phyloP scores from a whole-genome alignment of 2,113 vertebrate genomes.

The Etia nguti region DNA sequence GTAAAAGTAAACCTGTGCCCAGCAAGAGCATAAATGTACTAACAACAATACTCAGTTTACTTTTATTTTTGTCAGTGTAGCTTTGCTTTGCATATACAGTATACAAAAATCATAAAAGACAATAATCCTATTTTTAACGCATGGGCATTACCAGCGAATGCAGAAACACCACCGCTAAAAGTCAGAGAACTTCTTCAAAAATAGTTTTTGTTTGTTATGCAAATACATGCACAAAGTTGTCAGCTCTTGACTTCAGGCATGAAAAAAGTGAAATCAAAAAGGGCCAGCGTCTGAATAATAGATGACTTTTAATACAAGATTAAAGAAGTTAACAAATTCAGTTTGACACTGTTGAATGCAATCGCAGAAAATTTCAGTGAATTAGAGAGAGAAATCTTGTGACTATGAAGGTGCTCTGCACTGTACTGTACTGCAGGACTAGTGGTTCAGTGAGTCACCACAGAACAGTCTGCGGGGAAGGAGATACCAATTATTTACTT shows the following conservation, averaged over 20 bases:
- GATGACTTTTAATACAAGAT: background rate
- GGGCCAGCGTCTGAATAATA: background rate
- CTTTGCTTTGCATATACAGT: background rate
- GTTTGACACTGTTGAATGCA: background rate
- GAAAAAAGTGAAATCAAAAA: background rate
- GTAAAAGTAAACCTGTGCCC: background rate
- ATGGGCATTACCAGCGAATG: background rate
- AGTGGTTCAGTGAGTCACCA: background rate
- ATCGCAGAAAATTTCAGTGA: background rate
- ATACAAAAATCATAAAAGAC: background rate
- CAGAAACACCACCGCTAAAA: background rate
- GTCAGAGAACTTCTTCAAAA: background rate
- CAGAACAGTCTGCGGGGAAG: background rate
- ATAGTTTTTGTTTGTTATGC: background rate
- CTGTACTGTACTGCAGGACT: background rate
- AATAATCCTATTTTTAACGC: background rate
- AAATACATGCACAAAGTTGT: background rate
- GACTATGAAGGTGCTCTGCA: background rate
- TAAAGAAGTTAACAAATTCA: background rate
- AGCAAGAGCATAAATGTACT: background rate
- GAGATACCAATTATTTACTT: background rate
- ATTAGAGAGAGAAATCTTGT: background rate
- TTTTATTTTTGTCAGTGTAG: background rate
- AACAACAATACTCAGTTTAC: background rate
- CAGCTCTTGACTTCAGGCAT: background rate